These are phyloP conservation scores for Chrosomus eos DNA, from an alignment of 2,797 vertebrate genomes.

Conservation along the genomic window DNA sequence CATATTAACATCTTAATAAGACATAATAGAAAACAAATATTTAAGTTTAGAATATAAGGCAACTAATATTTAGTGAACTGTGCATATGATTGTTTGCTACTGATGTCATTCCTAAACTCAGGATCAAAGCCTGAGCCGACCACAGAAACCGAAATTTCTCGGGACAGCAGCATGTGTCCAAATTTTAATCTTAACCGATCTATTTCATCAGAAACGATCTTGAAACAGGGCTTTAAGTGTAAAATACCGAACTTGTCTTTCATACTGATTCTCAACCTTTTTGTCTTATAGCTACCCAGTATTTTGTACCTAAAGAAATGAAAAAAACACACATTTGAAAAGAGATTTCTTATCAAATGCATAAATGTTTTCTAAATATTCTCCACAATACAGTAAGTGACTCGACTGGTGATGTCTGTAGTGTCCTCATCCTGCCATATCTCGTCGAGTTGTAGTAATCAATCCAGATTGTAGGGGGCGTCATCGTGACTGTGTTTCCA, in stretches of 20 bases:
- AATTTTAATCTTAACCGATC: too few relatives aligned
- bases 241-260: too few relatives aligned
- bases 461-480: slow-evolving; percentile 61
- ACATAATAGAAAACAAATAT: not conserved
- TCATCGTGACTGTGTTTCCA: slow-evolving; percentile 76
- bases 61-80: not conserved
- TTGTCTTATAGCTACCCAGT: not conserved
- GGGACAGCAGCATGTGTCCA: too few relatives aligned
- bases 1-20: not conserved
- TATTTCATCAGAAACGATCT: too few relatives aligned
- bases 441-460: slow-evolving; percentile 44
- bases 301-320: not conserved
- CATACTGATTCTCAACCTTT: not conserved
- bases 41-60: not conserved
- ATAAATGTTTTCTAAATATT: not conserved
- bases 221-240: too few relatives aligned
- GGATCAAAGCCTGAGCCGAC: too few relatives aligned
- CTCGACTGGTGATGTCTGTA: not conserved
- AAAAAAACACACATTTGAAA: too few relatives aligned
- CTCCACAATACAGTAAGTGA: not conserved
- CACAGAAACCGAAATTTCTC: too few relatives aligned
- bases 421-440: slow-evolving; percentile 38
- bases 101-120: too few relatives aligned
- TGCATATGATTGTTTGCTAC: too few relatives aligned
- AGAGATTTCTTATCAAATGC: not conserved